These are phyloP conservation scores for Indri indri DNA, from an alignment of 2,113 vertebrate species.

Conservation along the genomic window DNA sequence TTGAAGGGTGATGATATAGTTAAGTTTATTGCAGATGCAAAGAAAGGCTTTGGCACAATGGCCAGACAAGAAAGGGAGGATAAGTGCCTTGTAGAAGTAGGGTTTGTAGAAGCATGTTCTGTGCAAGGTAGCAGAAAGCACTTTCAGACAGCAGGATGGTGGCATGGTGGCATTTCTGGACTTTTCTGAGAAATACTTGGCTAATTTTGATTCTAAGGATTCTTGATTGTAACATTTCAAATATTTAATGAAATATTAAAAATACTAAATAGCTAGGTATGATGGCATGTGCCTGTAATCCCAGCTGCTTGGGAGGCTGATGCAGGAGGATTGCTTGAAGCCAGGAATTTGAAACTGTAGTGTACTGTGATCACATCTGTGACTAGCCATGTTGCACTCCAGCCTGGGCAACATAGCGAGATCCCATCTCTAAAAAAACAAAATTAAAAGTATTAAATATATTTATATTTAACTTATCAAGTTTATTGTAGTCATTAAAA, in stretches of 20 bases:
- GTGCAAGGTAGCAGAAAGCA: not conserved
- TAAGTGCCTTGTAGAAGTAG: not conserved
- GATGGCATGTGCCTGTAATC: not conserved
- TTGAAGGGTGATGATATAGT: conserved; percentile 58
- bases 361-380: not conserved
- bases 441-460: not conserved
- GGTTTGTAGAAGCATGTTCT: not conserved
- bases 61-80: not conserved
- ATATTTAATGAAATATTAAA: not conserved
- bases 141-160: not conserved
- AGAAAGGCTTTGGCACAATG: conserved; percentile 5
- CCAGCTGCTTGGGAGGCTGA: not conserved
- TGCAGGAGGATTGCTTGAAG: not conserved
- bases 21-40: conserved; percentile 23
- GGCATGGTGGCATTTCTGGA: not conserved
- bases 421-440: not conserved
- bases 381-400: not conserved
- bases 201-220: not conserved
- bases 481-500: not conserved
- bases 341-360: not conserved
- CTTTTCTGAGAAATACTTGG: not conserved
- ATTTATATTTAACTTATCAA: not conserved
- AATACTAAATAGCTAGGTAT: not conserved
- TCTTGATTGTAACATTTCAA: not conserved
- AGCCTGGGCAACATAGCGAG: not conserved